These are phyloP conservation scores for Volucella bombylans DNA, from an alignment of 2,888 invertebrate genomes.

Conservation along the genomic window DNA sequence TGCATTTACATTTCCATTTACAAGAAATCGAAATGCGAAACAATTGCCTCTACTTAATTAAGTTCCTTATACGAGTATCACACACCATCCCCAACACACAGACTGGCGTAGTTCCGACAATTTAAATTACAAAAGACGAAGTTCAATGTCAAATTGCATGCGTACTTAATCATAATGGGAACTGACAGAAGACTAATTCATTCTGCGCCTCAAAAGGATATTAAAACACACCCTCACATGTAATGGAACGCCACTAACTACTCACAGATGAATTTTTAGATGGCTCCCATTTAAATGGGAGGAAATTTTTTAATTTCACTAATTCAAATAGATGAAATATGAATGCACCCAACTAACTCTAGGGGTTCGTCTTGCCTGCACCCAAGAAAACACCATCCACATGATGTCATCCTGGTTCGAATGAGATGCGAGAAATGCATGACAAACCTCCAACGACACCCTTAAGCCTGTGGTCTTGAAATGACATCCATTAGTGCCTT, in stretches of 20 bases:
- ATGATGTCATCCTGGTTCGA: constrained; percentile 62
- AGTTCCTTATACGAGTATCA: constrained; percentile 21
- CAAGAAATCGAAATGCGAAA: constrained; percentile 19
- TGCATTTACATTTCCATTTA: constrained; percentile 47
- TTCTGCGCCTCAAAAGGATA: constrained; percentile 43
- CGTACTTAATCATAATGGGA: constrained; percentile 38
- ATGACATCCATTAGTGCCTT: constrained; percentile 25
- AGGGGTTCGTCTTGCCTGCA: constrained; percentile 57
- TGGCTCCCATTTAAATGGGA: constrained; percentile 14
- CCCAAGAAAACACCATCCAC: constrained; percentile 38
- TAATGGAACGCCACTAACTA: constrained; percentile 17
- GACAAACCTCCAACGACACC: constrained; percentile 22
- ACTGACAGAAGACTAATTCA: constrained; percentile 34
- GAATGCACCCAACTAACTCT: constrained; percentile 21
- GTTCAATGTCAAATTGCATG: constrained; percentile 56
- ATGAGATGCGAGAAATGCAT: neutral
- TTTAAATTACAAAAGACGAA: constrained; percentile 47
- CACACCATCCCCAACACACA: neutral
- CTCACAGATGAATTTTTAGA: constrained; percentile 38
- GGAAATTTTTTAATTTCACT: constrained; percentile 63
- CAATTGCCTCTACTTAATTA: constrained; percentile 51
- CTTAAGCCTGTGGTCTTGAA: constrained; percentile 30
- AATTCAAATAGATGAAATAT: constrained; percentile 32
- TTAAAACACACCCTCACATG: constrained; percentile 19
- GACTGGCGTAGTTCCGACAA: neutral